These are phyloP conservation scores for Dendroctonus ponderosae DNA, from an alignment of 1,140 invertebrate genomes.

Conservation along the genomic window DNA sequence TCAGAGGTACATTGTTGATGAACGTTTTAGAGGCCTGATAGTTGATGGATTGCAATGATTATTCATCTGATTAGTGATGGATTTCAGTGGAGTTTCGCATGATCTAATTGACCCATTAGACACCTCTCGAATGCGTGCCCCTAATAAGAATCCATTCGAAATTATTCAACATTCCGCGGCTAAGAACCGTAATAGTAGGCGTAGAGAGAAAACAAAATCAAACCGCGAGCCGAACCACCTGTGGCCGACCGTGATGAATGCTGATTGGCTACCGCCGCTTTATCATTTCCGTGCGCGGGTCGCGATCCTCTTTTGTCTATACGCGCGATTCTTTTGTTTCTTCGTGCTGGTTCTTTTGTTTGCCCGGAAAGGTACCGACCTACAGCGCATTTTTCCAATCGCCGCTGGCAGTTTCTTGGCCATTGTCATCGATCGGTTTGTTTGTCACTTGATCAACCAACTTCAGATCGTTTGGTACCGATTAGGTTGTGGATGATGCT, in stretches of 20 bases:
- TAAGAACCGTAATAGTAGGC: conserved; percentile 14
- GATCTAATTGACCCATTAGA: neutral
- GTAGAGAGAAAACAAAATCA: conserved; percentile 14
- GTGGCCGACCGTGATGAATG: conserved; percentile 33
- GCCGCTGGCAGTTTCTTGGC: too few species aligned
- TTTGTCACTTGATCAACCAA: too few species aligned
- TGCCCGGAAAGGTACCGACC: conserved; percentile 10
- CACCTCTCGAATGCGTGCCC: conserved; percentile 3
- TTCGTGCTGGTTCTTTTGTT: conserved; percentile 14
- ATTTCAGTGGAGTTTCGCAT: too few species aligned
- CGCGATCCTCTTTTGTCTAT: conserved; percentile 12
- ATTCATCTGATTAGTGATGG: too few species aligned
- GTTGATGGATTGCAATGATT: too few species aligned
- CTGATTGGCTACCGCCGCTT: conserved; percentile 34
- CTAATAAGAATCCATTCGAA: neutral
- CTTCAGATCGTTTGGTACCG: too few species aligned
- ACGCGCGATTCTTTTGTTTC: conserved; percentile 19
- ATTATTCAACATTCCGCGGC: neutral
- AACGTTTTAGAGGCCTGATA: too few species aligned
- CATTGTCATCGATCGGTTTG: too few species aligned
- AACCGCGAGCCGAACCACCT: conserved; percentile 30
- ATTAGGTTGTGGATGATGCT: too few species aligned
- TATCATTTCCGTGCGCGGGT: conserved; percentile 34
- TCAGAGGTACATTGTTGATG: too few species aligned
- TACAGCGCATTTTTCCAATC: neutral